These are phyloP conservation scores for Lithobates sylvaticus DNA, from an alignment of 2,797 vertebrate species.

Conservation along the genomic window DNA sequence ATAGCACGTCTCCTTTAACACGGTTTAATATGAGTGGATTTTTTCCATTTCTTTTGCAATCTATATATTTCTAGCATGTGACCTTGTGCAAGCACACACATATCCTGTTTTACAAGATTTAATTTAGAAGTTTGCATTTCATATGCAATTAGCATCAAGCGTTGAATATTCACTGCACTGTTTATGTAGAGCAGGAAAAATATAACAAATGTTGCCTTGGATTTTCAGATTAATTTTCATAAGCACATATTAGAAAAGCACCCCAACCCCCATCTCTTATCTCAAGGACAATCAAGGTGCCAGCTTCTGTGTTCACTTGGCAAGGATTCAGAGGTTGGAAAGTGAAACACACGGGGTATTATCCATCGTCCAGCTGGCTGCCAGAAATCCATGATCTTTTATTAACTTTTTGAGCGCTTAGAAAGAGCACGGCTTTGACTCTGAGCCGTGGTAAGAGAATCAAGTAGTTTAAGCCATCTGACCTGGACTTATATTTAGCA, in stretches of 20 bases:
- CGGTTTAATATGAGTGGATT: too few species aligned
- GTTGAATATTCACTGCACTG: not conserved
- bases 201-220: constrained; percentile 38
- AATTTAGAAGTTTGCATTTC: not conserved
- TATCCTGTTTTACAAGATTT: too few species aligned
- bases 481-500: constrained; percentile 41
- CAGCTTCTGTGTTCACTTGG: constrained; percentile 39
- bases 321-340: constrained; percentile 37
- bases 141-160: not conserved
- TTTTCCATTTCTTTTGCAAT: too few species aligned
- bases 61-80: too few species aligned
- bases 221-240: constrained; percentile 45
- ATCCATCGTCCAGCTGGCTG: constrained; percentile 51
- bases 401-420: constrained; percentile 56
- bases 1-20: too few species aligned
- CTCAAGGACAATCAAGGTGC: constrained; percentile 57
- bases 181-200: constrained; percentile 14
- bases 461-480: constrained; percentile 48
- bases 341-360: constrained; percentile 50
- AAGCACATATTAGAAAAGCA: constrained; percentile 40
- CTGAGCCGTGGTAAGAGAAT: constrained; percentile 49
- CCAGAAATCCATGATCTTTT: constrained; percentile 55
- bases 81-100: too few species aligned
- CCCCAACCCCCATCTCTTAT: not conserved
- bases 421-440: constrained; percentile 44